A percentile compares a stretch with the other conserved stretches of the same genome.
Conservation (phyloP, 2,797 vertebrate species). For the Acipenser transmontanus region DNA sequence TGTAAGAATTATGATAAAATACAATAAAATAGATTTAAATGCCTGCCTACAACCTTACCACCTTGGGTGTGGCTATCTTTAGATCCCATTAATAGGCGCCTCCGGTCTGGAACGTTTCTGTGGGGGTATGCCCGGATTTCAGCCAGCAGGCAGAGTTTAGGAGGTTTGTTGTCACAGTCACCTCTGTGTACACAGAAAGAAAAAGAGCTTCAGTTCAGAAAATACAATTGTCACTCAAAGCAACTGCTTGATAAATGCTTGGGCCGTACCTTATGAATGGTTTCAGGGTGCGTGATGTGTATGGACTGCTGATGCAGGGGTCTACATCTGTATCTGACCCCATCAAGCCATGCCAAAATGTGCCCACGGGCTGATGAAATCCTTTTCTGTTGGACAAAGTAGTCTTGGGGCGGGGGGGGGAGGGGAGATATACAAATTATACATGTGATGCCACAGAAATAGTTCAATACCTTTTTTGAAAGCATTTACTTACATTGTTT, state of each 20-base stretch:
- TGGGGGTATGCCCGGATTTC: constrained; percentile 57
- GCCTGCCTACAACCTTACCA: too few relatives aligned
- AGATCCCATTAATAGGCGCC: constrained; percentile 49
- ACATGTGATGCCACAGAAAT: too few relatives aligned
- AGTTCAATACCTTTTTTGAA: too few relatives aligned
- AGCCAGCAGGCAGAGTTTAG: constrained; percentile 60
- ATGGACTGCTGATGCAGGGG: constrained; percentile 68
- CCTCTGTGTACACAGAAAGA: constrained; percentile 37
- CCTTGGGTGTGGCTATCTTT: too few relatives aligned
- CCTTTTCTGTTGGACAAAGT: constrained; percentile 55
- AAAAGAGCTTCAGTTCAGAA: neutral
- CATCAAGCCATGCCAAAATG: constrained; percentile 64
- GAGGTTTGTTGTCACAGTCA: constrained; percentile 68
- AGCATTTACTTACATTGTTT: too few relatives aligned
- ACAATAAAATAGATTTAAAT: too few relatives aligned
- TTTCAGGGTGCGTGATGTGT: constrained; percentile 66
- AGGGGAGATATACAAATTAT: too few relatives aligned
- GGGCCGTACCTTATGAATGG: constrained; percentile 60
- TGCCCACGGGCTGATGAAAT: constrained; percentile 52
- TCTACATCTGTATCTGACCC: constrained; percentile 58
- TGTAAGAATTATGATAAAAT: too few relatives aligned
- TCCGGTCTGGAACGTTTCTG: constrained; percentile 49
- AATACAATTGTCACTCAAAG: constrained; percentile 23
- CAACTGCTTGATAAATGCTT: too few relatives aligned
- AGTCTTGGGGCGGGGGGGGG: constrained; percentile 30